Percentiles rank a stretch among this genome's conserved stretches.
phyloP scores from a whole-genome alignment of 1,140 invertebrate species.

The Colletes latitarsis region DNA sequence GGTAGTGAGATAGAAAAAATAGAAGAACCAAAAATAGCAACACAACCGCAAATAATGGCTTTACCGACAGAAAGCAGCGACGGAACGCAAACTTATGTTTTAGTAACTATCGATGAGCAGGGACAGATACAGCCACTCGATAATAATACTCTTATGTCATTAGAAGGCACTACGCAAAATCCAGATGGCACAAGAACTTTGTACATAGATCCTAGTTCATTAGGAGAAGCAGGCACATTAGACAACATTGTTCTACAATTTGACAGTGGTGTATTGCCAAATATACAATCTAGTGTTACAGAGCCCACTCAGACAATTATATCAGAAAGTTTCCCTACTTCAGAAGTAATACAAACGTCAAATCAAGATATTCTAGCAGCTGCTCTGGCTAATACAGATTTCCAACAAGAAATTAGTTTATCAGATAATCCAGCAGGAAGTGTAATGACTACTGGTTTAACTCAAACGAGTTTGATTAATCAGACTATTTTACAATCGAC shows the following conservation, averaged over 20 bases:
- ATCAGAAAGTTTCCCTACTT: slow-evolving; percentile 64
- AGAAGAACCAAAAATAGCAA: slow-evolving; percentile 74
- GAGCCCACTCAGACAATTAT: slow-evolving; percentile 59
- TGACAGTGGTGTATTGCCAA: slow-evolving; percentile 74
- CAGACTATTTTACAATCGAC: slow-evolving; percentile 77
- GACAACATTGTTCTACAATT: slow-evolving; percentile 80
- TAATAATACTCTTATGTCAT: slow-evolving; percentile 83
- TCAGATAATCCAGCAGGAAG: slow-evolving; percentile 69
- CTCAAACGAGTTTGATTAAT: slow-evolving; percentile 75
- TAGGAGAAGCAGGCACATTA: slow-evolving; percentile 71
- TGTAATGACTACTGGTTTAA: slow-evolving; percentile 68
- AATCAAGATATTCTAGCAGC: slow-evolving; percentile 88
- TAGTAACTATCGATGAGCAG: slow-evolving; percentile 85
- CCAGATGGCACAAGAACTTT: slow-evolving; percentile 74
- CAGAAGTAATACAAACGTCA: slow-evolving; percentile 73
- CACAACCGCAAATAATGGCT: slow-evolving; percentile 85
- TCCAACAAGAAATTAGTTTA: slow-evolving; percentile 83
- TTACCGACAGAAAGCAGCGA: slow-evolving; percentile 85
- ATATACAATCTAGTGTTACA: slow-evolving; percentile 51
- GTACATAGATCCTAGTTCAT: slow-evolving; percentile 76
- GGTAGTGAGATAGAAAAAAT: slow-evolving; percentile 61
- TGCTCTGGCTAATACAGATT: slow-evolving; percentile 88
- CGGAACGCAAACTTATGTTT: slow-evolving; percentile 84
- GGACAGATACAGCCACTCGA: slow-evolving; percentile 87
- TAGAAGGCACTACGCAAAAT: slow-evolving; percentile 75